phyloP scores from a whole-genome alignment of 2,888 invertebrate species.

The Catonia carolina region DNA sequence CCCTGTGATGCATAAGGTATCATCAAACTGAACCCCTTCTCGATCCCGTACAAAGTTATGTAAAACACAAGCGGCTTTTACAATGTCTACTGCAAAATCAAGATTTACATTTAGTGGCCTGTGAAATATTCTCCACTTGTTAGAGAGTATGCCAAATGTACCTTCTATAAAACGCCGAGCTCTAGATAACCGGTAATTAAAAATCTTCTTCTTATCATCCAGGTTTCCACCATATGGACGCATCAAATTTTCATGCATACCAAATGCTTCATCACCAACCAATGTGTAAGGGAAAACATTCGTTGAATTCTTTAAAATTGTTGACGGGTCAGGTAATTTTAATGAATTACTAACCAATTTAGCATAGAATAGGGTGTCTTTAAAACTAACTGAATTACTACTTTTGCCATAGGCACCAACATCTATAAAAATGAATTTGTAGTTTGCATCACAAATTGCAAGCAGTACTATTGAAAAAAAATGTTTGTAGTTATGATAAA shows the following conservation, averaged over 20 bases:
- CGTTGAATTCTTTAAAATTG: conserved; percentile 31
- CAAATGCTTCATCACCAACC: conserved; percentile 36
- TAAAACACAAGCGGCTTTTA: conserved; percentile 28
- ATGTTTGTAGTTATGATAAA: conserved; percentile 27
- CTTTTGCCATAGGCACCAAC: conserved; percentile 37
- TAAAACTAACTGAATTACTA: conserved; percentile 37
- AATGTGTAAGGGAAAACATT: conserved; percentile 33
- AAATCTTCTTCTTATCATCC: conserved; percentile 27
- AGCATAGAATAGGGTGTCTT: conserved; percentile 26
- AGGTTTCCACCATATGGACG: conserved; percentile 30
- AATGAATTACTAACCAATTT: no score
- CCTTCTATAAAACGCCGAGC: conserved; percentile 36
- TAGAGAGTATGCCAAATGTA: conserved; percentile 36
- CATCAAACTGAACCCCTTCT: conserved; percentile 16
- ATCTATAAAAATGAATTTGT: conserved; percentile 33
- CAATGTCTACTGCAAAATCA: conserved; percentile 32
- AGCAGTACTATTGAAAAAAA: conserved; percentile 26
- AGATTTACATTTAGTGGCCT: conserved; percentile 27
- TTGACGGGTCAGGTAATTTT: no score
- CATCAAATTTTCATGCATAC: conserved; percentile 28
- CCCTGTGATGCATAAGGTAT: conserved; percentile 12
- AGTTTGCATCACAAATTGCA: conserved; percentile 25
- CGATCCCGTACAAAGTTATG: conserved; percentile 25
- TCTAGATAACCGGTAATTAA: conserved; percentile 31
- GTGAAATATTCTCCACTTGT: conserved; percentile 38